phyloP scores from a whole-genome alignment of 2,888 invertebrate species.

The Pinctada fucata region DNA sequence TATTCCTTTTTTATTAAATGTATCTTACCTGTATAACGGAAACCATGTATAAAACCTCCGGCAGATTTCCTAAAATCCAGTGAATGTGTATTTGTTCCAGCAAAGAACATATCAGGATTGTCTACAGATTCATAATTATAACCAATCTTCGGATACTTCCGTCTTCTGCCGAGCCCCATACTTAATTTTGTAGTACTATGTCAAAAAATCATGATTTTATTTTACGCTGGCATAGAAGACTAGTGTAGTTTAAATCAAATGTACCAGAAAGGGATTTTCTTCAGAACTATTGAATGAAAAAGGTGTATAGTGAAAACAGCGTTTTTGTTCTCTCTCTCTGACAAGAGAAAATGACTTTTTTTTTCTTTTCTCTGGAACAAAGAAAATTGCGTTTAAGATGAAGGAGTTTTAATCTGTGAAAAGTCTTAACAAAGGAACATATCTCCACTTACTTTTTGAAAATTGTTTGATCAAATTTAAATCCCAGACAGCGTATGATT shows the following conservation, averaged over 20 bases:
- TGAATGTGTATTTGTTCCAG: slow-evolving; percentile 76
- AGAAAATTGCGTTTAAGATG: neutral
- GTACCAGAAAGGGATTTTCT: no score
- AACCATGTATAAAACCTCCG: slow-evolving; percentile 79
- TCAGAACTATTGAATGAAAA: no score
- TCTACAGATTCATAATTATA: slow-evolving; percentile 75
- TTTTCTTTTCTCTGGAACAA: no score
- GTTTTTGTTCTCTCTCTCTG: no score
- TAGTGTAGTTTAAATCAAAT: no score
- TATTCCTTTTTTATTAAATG: neutral
- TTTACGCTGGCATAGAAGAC: no score
- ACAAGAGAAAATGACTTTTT: no score
- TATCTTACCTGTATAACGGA: slow-evolving; percentile 77
- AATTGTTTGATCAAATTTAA: slow-evolving; percentile 74
- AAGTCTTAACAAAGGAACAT: neutral
- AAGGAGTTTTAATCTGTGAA: neutral
- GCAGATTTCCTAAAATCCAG: slow-evolving; percentile 78
- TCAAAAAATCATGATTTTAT: no score
- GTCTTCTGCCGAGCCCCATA: slow-evolving; percentile 52
- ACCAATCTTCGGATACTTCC: slow-evolving; percentile 76
- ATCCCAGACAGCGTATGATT: slow-evolving; percentile 77
- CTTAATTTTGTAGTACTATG: slow-evolving; percentile 48
- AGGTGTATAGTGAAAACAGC: no score
- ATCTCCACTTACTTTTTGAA: slow-evolving; percentile 69
- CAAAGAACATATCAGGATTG: slow-evolving; percentile 74